These are phyloP conservation scores for Trichonephila clavata DNA, from an alignment of 1,140 invertebrate species.

Conservation along the genomic window DNA sequence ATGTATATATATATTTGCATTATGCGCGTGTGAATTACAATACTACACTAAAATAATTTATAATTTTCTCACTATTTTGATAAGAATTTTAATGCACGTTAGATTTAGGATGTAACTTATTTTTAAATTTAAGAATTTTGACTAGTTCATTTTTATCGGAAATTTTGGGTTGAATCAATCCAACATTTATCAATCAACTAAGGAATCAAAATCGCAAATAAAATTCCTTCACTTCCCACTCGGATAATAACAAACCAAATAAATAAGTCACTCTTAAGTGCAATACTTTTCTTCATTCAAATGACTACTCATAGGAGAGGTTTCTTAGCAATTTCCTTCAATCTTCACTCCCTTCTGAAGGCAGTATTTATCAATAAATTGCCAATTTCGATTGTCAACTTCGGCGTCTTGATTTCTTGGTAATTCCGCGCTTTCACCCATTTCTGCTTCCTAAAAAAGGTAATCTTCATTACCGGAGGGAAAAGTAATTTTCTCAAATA, in stretches of 20 bases:
- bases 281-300: conserved; percentile 1
- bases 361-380: conserved; percentile 53
- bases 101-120: too few species aligned
- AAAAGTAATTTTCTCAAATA: conserved; percentile 51
- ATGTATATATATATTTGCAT: too few species aligned
- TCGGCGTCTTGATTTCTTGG: conserved; percentile 28
- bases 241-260: conserved; percentile 2
- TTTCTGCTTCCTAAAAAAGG: neutral
- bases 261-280: neutral
- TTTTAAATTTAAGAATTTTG: too few species aligned
- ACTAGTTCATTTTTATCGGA: too few species aligned
- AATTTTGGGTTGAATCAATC: too few species aligned
- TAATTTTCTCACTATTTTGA: too few species aligned
- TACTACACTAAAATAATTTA: too few species aligned
- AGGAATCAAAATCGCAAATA: neutral
- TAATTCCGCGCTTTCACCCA: conserved; percentile 4
- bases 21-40: too few species aligned
- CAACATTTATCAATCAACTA: too few species aligned
- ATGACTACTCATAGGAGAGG: conserved; percentile 18
- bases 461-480: conserved; percentile 51
- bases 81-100: too few species aligned
- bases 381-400: conserved; percentile 48
- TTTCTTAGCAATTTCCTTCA: neutral
- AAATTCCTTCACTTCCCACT: neutral
- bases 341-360: neutral